Percentiles rank a stretch among this genome's conserved stretches.
phyloP scores from a whole-genome alignment of 2,797 vertebrate species.

The Sylvia borin region DNA sequence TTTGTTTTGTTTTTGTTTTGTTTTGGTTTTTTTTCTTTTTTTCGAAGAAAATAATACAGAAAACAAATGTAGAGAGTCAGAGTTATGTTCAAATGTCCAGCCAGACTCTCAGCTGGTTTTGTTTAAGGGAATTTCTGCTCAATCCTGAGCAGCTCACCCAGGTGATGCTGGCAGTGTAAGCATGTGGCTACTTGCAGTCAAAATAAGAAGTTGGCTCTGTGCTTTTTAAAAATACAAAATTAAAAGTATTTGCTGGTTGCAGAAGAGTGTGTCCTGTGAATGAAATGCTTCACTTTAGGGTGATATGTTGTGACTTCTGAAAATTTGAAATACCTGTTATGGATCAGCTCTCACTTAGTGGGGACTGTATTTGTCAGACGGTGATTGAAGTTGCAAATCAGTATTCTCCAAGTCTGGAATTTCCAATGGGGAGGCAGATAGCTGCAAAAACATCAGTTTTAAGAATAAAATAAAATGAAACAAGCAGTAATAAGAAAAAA shows the following conservation, averaged over 20 bases:
- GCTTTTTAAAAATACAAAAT: not conserved
- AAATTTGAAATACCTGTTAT: slow-evolving; percentile 81
- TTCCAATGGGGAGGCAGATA: slow-evolving; percentile 73
- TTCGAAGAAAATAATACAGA: not conserved
- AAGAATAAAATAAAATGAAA: slow-evolving; percentile 80
- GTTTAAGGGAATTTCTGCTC: slow-evolving; percentile 22
- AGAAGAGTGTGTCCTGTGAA: slow-evolving; percentile 71
- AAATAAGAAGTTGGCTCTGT: slow-evolving; percentile 36
- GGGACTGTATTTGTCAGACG: slow-evolving; percentile 69
- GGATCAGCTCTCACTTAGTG: slow-evolving; percentile 70
- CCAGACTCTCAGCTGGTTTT: slow-evolving; percentile 7
- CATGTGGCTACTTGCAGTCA: not conserved
- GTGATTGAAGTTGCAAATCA: slow-evolving; percentile 79
- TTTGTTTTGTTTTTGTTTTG: not conserved
- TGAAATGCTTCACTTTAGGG: slow-evolving; percentile 71
- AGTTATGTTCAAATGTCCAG: not conserved
- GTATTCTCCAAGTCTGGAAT: slow-evolving; percentile 70
- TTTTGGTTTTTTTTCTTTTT: fast-evolving
- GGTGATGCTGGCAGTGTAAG: not conserved
- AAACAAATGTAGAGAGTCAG: not conserved
- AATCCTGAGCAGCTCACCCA: not conserved
- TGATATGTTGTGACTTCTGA: slow-evolving; percentile 81
- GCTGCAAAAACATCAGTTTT: slow-evolving; percentile 76
- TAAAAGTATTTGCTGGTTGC: slow-evolving; percentile 65
- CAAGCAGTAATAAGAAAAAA: slow-evolving; percentile 78